phyloP scores from a whole-genome alignment of 2,113 vertebrate species.

The Alexandromys fortis region DNA sequence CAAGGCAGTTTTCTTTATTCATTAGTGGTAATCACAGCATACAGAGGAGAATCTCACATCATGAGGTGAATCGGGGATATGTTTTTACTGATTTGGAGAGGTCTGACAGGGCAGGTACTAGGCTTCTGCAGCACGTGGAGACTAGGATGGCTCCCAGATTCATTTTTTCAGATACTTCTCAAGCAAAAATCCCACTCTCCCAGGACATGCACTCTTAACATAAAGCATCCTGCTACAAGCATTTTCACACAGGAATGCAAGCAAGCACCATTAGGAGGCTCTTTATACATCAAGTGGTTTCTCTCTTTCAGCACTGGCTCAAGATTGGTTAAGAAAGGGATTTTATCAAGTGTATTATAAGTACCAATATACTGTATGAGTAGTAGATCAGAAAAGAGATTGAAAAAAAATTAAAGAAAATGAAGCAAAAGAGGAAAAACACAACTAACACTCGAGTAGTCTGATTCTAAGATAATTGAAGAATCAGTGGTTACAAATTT shows the following conservation, averaged over 20 bases:
- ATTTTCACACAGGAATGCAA: slow-evolving; percentile 50
- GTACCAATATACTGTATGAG: background rate
- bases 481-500: background rate
- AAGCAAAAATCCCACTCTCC: slow-evolving; percentile 54
- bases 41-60: too few species aligned
- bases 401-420: slow-evolving; percentile 17
- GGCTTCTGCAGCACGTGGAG: slow-evolving; percentile 54
- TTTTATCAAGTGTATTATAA: slow-evolving; percentile 17
- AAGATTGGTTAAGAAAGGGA: slow-evolving; percentile 46
- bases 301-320: slow-evolving; percentile 56
- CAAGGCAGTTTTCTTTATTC: too few species aligned
- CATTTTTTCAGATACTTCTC: slow-evolving; percentile 14
- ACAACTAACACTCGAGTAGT: background rate
- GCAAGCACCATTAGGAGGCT: slow-evolving; percentile 54
- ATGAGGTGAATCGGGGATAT: background rate
- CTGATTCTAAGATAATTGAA: background rate
- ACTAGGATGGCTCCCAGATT: slow-evolving; percentile 54
- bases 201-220: slow-evolving; percentile 25
- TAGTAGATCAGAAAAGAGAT: background rate
- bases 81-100: slow-evolving; percentile 29
- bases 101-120: slow-evolving; percentile 32
- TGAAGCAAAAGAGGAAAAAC: background rate
- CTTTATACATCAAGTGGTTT: slow-evolving; percentile 58
- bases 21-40: too few species aligned
- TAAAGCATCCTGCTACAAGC: background rate